Base-by-base conservation (phyloP, 2,797 vertebrate species). In the Eurystomus glaucurus region DNA sequence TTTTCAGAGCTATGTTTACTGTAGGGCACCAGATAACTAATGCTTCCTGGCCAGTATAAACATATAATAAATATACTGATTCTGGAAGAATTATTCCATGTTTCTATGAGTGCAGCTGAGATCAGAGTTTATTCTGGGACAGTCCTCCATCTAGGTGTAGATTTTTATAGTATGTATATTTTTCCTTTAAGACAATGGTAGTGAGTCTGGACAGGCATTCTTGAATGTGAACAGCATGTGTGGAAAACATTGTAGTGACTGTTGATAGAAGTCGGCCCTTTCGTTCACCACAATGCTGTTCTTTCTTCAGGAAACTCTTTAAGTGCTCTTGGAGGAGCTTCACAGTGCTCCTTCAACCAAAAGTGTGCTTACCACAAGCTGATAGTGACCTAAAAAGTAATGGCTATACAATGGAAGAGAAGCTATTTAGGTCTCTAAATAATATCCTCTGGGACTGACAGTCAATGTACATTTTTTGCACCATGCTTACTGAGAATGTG, bases 1-100 rank as follows among this genome's bases (percentile, higher is more conserved):
- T 31, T 94, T 96, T 91, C 37, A 28, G 18, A 77, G 10, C 26
- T 82, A 1, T 78, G 8, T 69, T 62, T 92, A 16, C 21, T 46
- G 14, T 51, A 2, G 54, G 17, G 11, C 33, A 48, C 29, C 14
- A n/a, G 33, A 15, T 85, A 66, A n/a, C 25, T 55, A 8, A 29
- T 70, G 13, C 80, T 12, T 90, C 13, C 31, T 61, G 45, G 20
- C 5, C 16, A 10, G 20, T 52, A 10, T 75, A 72, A 81, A 50
- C 20, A 19, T 72, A 57, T 5, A 76, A 33, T 60, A 66, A 54
- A 5, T 5, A 20, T 65, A 22, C 9, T 72, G 66, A 4, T 61
- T 81, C 58, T 81, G 54, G 25, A 84, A 75, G 14, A 75, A 79
- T 45, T 41, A 33, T 28, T 69, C 23, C 17, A 6, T 93, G 39